Evolutionary conservation across 2,797 vertebrate species (phyloP).

Genomic region (Chrosomus eos): DNA sequence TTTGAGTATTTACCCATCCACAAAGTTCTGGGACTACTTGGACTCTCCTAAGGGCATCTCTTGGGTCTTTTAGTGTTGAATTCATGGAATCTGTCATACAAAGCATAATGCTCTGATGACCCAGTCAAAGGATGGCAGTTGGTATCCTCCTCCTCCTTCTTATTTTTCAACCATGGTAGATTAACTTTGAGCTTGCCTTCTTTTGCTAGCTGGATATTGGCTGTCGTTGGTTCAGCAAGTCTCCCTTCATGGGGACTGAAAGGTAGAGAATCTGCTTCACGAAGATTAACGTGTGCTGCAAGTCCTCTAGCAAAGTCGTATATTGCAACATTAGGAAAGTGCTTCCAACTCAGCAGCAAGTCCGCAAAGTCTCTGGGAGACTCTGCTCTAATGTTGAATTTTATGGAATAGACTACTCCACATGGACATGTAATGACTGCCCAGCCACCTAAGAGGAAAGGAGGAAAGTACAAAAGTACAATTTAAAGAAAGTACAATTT

Average conservation of each 20-base stretch:
- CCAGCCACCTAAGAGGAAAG: conserved; percentile 8
- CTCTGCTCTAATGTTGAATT: background rate
- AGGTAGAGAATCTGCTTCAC: background rate
- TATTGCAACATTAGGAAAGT: background rate
- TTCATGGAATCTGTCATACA: background rate
- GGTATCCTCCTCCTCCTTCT: background rate
- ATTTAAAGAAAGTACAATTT: background rate
- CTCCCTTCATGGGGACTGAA: conserved; percentile 13
- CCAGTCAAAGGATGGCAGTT: conserved; percentile 22
- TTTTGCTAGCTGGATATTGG: background rate
- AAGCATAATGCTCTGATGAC: conserved; percentile 23
- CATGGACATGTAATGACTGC: background rate
- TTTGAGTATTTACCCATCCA: no score
- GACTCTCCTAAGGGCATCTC: no score
- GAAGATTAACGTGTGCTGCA: background rate
- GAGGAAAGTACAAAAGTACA: background rate
- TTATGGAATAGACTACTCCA: background rate
- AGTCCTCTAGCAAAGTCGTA: background rate
- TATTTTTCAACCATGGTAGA: conserved; percentile 1
- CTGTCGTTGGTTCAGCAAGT: background rate
- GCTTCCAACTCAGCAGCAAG: background rate
- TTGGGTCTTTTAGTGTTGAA: no score
- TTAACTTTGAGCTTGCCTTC: conserved; percentile 14
- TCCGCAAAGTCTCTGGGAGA: background rate
- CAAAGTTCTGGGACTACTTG: no score